phyloP scores from a whole-genome alignment of 2,797 vertebrate species.

The Molossus molossus region DNA sequence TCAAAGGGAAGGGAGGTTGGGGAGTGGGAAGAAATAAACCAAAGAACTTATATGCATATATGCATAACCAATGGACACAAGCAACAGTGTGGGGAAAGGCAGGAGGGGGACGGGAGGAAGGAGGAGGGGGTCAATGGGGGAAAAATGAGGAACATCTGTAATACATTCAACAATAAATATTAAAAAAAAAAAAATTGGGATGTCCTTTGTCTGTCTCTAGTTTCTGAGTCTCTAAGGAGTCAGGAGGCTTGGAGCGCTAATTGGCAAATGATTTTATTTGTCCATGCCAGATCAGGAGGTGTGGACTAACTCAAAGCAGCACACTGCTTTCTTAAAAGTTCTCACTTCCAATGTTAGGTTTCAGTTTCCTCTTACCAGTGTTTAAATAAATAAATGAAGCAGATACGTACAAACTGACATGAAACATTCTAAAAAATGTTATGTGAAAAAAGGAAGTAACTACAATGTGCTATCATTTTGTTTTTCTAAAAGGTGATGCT shows the following conservation, averaged over 20 bases:
- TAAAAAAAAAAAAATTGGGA: neutral
- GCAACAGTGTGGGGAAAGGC: too few relatives aligned
- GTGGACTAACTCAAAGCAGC: neutral
- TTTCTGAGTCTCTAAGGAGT: neutral
- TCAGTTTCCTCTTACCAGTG: neutral
- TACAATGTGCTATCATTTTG: neutral
- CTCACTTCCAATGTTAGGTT: neutral
- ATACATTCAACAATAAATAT: too few relatives aligned
- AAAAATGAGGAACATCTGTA: too few relatives aligned
- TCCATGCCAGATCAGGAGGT: neutral
- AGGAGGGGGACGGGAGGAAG: too few relatives aligned
- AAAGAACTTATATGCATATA: too few relatives aligned
- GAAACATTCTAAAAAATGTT: neutral
- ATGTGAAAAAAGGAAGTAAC: neutral
- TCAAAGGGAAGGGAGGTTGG: too few relatives aligned
- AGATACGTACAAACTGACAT: neutral
- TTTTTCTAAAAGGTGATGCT: conserved; percentile 1
- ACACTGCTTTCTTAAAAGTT: neutral
- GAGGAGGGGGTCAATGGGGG: too few relatives aligned
- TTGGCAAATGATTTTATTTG: neutral
- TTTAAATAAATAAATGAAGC: conserved; percentile 45
- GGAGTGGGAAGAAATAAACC: too few relatives aligned
- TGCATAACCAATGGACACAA: too few relatives aligned
- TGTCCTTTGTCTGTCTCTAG: neutral
- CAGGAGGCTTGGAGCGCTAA: neutral